Percentiles rank a stretch among this genome's conserved stretches.
Evolutionary conservation across 2,797 vertebrate genomes (phyloP).

Genomic region (Gouania willdenowi): DNA sequence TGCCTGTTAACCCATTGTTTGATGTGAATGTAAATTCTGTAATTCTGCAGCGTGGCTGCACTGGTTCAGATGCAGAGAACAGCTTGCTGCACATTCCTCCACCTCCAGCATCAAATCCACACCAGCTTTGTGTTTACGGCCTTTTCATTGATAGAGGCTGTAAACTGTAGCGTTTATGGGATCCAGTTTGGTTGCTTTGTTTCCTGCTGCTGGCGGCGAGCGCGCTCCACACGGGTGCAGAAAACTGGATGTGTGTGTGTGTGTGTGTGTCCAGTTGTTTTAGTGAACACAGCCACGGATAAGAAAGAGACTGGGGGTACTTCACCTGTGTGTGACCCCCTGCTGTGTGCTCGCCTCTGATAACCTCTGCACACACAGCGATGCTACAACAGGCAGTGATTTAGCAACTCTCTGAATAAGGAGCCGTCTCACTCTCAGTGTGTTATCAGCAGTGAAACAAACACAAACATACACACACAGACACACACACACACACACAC

Average conservation of each 20-base stretch:
- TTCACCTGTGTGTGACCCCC: conserved; percentile 62
- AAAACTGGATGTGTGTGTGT: too few relatives aligned
- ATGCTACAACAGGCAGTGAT: conserved; percentile 27
- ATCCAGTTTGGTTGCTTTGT: conserved; percentile 40
- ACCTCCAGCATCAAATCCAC: conserved; percentile 30
- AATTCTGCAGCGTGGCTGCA: conserved; percentile 49
- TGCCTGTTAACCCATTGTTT: too few relatives aligned
- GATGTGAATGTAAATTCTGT: too few relatives aligned
- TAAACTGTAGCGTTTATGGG: conserved; percentile 63
- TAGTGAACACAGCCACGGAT: conserved; percentile 15
- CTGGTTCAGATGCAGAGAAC: conserved; percentile 37
- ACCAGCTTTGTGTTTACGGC: conserved; percentile 60
- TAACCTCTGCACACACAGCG: conserved; percentile 38
- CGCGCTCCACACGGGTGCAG: too few relatives aligned
- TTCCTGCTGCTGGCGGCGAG: too few relatives aligned
- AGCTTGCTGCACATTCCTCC: conserved; percentile 31
- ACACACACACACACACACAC: too few relatives aligned
- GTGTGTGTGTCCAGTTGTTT: too few relatives aligned
- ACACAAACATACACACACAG: too few relatives aligned
- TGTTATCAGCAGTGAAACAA: background rate
- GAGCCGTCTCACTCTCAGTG: background rate
- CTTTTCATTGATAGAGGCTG: conserved; percentile 66
- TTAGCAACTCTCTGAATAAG: conserved; percentile 20
- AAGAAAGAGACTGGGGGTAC: conserved; percentile 24
- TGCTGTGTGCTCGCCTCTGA: conserved; percentile 43